phyloP scores from a whole-genome alignment of 2,888 invertebrate species.

The Acleris cristana region DNA sequence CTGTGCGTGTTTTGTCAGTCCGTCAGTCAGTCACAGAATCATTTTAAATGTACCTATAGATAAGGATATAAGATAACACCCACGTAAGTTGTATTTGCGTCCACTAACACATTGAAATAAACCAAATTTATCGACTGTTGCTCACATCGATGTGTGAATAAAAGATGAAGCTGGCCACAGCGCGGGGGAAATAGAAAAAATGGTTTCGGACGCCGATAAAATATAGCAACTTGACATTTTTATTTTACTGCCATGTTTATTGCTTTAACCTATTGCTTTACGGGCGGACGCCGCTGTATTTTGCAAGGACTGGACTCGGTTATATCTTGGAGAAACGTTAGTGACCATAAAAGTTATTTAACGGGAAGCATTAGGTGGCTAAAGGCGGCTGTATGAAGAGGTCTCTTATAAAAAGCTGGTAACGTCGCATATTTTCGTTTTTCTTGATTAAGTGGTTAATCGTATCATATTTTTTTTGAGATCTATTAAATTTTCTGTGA shows the following conservation, averaged over 20 bases:
- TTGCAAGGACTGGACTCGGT: not conserved
- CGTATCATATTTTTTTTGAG: too few species aligned
- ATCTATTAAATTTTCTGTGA: too few species aligned
- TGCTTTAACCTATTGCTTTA: conserved; percentile 26
- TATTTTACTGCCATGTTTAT: conserved; percentile 35
- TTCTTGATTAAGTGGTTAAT: too few species aligned
- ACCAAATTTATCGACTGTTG: conserved; percentile 29
- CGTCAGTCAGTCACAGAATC: too few species aligned
- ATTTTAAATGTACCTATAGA: too few species aligned
- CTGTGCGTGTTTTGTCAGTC: too few species aligned
- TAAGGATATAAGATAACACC: not conserved
- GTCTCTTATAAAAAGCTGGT: too few species aligned
- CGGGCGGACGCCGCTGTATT: conserved; percentile 8
- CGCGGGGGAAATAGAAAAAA: conserved; percentile 35
- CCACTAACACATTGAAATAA: conserved; percentile 30
- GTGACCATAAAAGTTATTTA: conserved; percentile 12
- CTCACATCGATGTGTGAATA: conserved; percentile 31
- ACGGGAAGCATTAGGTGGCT: not conserved
- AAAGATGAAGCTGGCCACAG: conserved; percentile 35
- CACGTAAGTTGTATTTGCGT: conserved; percentile 13
- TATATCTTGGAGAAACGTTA: not conserved
- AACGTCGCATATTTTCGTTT: too few species aligned
- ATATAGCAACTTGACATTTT: conserved; percentile 36
- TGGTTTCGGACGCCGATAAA: conserved; percentile 30
- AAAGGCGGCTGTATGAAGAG: not conserved